Evolutionary conservation across 2,888 invertebrate species (phyloP).

Genomic region (Sminthurinus aureus): DNA sequence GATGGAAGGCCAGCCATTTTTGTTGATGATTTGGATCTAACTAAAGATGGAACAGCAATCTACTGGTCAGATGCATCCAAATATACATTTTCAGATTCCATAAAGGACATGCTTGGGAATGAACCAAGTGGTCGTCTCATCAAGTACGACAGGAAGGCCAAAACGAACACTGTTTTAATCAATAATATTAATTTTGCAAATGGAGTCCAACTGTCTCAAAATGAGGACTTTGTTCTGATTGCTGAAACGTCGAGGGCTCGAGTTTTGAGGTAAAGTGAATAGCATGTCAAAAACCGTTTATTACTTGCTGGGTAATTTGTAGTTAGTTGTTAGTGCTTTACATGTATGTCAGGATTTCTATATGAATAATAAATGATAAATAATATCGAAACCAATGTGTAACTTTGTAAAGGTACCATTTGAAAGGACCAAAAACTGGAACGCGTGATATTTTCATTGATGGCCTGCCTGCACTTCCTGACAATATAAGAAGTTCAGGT

Average conservation of each 20-base stretch:
- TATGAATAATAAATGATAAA: not conserved
- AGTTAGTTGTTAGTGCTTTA: not conserved
- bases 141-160: constrained; percentile 79
- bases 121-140: constrained; percentile 71
- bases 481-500: constrained; percentile 71
- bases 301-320: too few species aligned
- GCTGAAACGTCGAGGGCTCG: constrained; percentile 74
- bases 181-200: constrained; percentile 86
- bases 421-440: constrained; percentile 84
- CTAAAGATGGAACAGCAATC: constrained; percentile 80
- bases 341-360: not conserved
- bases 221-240: constrained; percentile 82
- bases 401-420: constrained; percentile 69
- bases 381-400: not conserved
- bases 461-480: constrained; percentile 77
- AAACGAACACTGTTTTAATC: constrained; percentile 77
- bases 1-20: constrained; percentile 72
- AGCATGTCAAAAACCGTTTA: not conserved
- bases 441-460: constrained; percentile 79
- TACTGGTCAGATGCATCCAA: constrained; percentile 88
- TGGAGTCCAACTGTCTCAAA: constrained; percentile 65
- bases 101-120: not conserved
- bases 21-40: constrained; percentile 79
- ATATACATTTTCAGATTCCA: not conserved
- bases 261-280: constrained; percentile 68